Conservation (phyloP, 2,113 vertebrate species). For the Coptodon bakossiorum region DNA sequence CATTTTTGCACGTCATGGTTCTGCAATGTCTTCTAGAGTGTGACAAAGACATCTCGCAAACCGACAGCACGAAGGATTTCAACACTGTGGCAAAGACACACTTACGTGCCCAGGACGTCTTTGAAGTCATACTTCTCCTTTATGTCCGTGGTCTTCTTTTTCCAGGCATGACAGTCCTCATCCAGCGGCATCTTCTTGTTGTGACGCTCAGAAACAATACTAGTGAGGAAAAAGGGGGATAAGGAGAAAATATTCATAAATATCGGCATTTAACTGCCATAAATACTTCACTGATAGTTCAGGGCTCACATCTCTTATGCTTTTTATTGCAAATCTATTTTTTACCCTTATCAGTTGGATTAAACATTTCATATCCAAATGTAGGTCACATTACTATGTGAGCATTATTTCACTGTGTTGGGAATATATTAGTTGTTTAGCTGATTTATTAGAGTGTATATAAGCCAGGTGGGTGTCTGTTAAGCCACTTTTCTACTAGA, state of each 20-base stretch:
- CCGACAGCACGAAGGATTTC: not conserved
- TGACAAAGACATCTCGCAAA: not conserved
- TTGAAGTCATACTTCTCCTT: constrained; percentile 79
- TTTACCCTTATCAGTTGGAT: not conserved
- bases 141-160: constrained; percentile 73
- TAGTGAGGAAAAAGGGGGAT: constrained; percentile 25
- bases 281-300: not conserved
- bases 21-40: not conserved
- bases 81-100: constrained; percentile 4
- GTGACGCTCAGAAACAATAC: constrained; percentile 63
- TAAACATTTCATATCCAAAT: not conserved
- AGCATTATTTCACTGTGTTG: not conserved
- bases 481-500: not conserved
- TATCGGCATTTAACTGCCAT: not conserved
- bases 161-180: constrained; percentile 74
- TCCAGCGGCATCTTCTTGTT: constrained; percentile 76
- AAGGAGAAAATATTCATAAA: constrained; percentile 1
- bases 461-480: not conserved
- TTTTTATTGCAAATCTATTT: not conserved
- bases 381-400: not conserved
- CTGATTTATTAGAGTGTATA: not conserved
- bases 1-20: not conserved
- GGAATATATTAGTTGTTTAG: not conserved
- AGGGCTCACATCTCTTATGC: not conserved
- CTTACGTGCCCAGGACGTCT: constrained; percentile 77